Base-by-base conservation (phyloP, 1,140 invertebrate species). In the Asobara japonica region DNA sequence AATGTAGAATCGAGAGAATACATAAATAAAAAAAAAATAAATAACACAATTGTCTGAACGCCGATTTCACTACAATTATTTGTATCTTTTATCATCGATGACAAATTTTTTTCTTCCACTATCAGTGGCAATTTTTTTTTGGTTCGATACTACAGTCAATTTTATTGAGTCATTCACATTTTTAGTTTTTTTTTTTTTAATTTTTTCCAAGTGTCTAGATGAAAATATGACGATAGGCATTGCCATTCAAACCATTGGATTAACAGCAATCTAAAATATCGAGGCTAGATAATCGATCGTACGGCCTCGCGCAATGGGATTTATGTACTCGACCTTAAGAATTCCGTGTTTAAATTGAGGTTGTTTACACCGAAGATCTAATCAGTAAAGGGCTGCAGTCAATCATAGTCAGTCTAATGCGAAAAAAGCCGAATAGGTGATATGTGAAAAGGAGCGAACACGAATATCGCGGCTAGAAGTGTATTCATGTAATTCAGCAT, bases 401-500 rank as follows among this genome's bases (percentile, higher is more conserved):
- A n/a, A n/a, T n/a, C n/a, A n/a, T n/a, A n/a, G n/a, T n/a, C n/a
- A n/a, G n/a, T n/a, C n/a, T n/a, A n/a, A n/a, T n/a, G n/a, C n/a
- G n/a, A n/a, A n/a, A n/a, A n/a, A n/a, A n/a, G n/a, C n/a, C n/a
- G n/a, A n/a, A n/a, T n/a, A n/a, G n/a, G n/a, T n/a, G n/a, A n/a
- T n/a, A n/a, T n/a, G n/a, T n/a, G n/a, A n/a, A n/a, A n/a, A n/a
- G n/a, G n/a, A n/a, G n/a, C n/a, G n/a, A n/a, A n/a, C n/a, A n/a
- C 85, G 86, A 69, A 83, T 84, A 87, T 86, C 78, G 84, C 85
- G 82, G 84, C 82, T 82, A 82, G 80, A 86, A 86, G 80, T 86
- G 83, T 87, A 87, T 85, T 87, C 86, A 87, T 88, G 85, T 88
- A 88, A 87, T 86, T 87, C 86, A 86, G 82, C 86, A 86, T 88